These are phyloP conservation scores for Wiebesia pumilae DNA, from an alignment of 1,140 invertebrate genomes.

Conservation along the genomic window DNA sequence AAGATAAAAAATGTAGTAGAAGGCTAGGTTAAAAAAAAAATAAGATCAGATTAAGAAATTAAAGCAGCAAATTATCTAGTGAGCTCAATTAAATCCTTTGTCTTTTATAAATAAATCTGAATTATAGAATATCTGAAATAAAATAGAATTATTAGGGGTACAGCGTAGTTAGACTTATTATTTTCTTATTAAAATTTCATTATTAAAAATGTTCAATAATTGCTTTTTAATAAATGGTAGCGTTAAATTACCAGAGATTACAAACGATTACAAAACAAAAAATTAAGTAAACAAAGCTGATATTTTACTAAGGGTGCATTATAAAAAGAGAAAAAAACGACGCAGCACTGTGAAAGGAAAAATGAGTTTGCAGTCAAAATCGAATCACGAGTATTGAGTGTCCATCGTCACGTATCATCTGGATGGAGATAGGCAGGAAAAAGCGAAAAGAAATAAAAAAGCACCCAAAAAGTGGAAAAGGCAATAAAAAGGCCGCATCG, in stretches of 20 bases:
- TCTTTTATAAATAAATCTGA: neutral
- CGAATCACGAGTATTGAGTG: neutral
- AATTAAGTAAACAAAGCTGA: neutral
- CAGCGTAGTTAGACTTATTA: neutral
- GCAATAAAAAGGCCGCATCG: neutral
- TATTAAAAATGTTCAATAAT: neutral
- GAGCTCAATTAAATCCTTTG: neutral
- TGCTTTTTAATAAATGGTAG: neutral
- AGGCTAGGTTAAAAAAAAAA: neutral
- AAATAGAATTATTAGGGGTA: neutral
- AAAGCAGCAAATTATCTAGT: slow-evolving; percentile 12
- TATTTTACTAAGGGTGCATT: neutral
- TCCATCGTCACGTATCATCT: neutral
- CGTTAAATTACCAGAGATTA: neutral
- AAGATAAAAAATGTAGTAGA: slow-evolving; percentile 23
- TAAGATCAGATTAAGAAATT: neutral
- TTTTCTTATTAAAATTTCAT: neutral
- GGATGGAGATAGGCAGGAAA: neutral
- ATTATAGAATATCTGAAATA: neutral
- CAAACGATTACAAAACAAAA: neutral
- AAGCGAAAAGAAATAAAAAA: neutral
- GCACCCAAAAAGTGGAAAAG: neutral
- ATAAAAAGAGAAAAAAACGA: neutral
- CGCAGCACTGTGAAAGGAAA: neutral
- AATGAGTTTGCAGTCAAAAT: neutral